A percentile compares a stretch with the other conserved stretches of the same genome.
phyloP scores from a whole-genome alignment of 2,113 vertebrate species.

The Ahaetulla prasina region DNA sequence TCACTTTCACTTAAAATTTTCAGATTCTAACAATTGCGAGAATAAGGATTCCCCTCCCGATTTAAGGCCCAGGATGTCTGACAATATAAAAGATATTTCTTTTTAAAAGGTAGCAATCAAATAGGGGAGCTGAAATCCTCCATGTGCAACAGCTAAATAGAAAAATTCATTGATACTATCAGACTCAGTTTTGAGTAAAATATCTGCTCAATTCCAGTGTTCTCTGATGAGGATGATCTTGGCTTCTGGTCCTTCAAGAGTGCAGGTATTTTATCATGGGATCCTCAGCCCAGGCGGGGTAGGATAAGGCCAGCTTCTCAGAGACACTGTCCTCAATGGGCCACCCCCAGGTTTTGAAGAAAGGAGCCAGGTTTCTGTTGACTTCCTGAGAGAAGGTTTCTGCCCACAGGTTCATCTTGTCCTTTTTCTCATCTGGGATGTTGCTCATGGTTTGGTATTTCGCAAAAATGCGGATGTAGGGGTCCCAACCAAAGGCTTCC shows the following conservation, averaged over 20 bases:
- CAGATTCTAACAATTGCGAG: not conserved
- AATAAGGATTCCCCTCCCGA: not conserved
- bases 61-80: too few relatives aligned
- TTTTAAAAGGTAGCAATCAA: not conserved
- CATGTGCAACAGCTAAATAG: not conserved
- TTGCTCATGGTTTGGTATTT: slow-evolving; percentile 64
- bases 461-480: slow-evolving; percentile 72
- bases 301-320: slow-evolving; percentile 50
- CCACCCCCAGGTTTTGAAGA: slow-evolving; percentile 81
- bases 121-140: not conserved
- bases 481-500: slow-evolving; percentile 78
- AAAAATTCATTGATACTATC: not conserved
- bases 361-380: slow-evolving; percentile 69
- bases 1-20: not conserved
- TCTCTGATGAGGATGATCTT: not conserved
- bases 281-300: slow-evolving; percentile 74
- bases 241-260: not conserved
- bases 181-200: not conserved
- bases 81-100: not conserved
- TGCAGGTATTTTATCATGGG: slow-evolving; percentile 58
- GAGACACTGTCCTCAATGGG: slow-evolving; percentile 64
- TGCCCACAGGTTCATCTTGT: slow-evolving; percentile 78
- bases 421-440: slow-evolving; percentile 57
- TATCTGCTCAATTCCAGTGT: not conserved
- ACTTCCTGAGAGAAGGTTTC: slow-evolving; percentile 73